A percentile compares a stretch with the other conserved stretches of the same genome.
These are phyloP conservation scores for Caenorhabditis remanei DNA, from an alignment of 1,140 invertebrate species.

Conservation along the genomic window DNA sequence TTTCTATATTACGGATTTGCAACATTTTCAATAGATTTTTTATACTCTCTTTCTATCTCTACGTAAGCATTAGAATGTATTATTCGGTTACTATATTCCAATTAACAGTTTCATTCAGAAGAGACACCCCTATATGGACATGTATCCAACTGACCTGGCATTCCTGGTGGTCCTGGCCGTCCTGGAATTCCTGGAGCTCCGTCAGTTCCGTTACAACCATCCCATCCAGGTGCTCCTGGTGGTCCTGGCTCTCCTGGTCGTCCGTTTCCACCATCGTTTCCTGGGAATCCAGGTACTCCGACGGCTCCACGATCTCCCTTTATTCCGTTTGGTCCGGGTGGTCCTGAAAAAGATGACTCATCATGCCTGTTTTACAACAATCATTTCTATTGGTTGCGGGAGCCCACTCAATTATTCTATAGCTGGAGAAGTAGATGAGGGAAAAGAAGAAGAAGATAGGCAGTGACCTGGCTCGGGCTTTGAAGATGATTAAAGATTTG, in stretches of 20 bases:
- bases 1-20: no score
- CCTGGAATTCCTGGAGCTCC: slow-evolving; percentile 72
- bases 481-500: slow-evolving; percentile 56
- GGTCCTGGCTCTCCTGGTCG: slow-evolving; percentile 76
- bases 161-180: slow-evolving; percentile 80
- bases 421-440: background rate
- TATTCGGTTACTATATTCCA: no score
- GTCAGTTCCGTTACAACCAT: slow-evolving; percentile 78
- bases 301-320: slow-evolving; percentile 73
- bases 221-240: slow-evolving; percentile 76
- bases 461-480: background rate
- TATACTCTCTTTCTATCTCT: no score
- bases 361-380: slow-evolving; percentile 57
- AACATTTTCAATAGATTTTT: no score
- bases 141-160: slow-evolving; percentile 59
- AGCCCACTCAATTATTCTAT: slow-evolving; percentile 45
- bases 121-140: no score
- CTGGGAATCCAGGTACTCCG: slow-evolving; percentile 75
- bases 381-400: background rate
- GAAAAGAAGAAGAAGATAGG: slow-evolving; percentile 25
- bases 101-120: no score
- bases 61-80: no score
- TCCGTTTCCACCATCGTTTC: slow-evolving; percentile 76
- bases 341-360: slow-evolving; percentile 67
- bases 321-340: slow-evolving; percentile 70